Percentiles rank a stretch among this genome's conserved stretches.
Evolutionary conservation across 2,888 invertebrate species (phyloP).

Genomic region (Sesamia inferens): DNA sequence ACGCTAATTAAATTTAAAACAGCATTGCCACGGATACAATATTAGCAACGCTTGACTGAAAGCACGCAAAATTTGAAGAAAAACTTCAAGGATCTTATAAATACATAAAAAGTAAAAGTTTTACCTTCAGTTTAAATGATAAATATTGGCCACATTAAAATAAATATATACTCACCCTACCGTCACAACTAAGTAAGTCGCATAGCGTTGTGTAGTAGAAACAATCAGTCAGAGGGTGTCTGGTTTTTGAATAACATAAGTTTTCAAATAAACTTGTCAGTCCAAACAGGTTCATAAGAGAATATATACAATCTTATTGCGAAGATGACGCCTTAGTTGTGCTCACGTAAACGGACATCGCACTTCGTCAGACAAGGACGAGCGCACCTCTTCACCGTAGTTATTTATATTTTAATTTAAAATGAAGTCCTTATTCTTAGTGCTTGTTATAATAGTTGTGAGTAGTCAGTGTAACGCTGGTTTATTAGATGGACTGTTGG

Average conservation of each 20-base stretch:
- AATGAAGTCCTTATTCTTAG: slow-evolving; percentile 50
- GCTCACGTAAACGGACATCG: slow-evolving; percentile 54
- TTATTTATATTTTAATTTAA: slow-evolving; percentile 49
- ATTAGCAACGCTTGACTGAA: neutral
- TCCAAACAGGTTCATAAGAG: slow-evolving; percentile 59
- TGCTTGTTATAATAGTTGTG: slow-evolving; percentile 63
- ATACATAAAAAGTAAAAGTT: slow-evolving; percentile 12
- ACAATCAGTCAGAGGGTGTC: slow-evolving; percentile 25
- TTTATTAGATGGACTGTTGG: slow-evolving; percentile 44
- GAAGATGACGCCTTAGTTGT: slow-evolving; percentile 51
- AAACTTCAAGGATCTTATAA: neutral
- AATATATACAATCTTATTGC: slow-evolving; percentile 46
- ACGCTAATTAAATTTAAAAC: slow-evolving; percentile 1
- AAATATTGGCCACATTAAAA: slow-evolving; percentile 2
- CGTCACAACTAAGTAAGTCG: neutral
- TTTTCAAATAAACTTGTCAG: slow-evolving; percentile 43
- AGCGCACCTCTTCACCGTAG: slow-evolving; percentile 30
- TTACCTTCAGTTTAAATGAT: slow-evolving; percentile 20
- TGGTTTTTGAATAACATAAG: slow-evolving; percentile 47
- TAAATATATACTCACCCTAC: neutral
- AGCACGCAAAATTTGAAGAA: neutral
- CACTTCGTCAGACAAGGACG: slow-evolving; percentile 47
- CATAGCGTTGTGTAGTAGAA: slow-evolving; percentile 42
- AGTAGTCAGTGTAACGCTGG: slow-evolving; percentile 64
- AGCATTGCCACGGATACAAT: neutral